Base-by-base conservation (phyloP, 2,797 vertebrate genomes). In the Loriculus beryllinus region DNA sequence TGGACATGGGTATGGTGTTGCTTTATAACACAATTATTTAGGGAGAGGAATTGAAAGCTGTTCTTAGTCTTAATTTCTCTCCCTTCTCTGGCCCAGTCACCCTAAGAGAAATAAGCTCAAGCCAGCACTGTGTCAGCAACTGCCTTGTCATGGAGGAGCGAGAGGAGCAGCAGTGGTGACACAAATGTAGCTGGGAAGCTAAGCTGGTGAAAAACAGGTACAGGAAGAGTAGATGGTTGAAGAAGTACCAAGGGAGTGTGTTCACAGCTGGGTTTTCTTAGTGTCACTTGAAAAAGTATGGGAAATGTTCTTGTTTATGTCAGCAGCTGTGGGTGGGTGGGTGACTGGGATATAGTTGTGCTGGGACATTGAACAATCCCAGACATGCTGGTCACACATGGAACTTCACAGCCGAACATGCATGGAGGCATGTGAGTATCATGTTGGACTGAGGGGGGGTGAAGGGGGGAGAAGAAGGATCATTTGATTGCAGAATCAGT, bases 401-500 rank as follows among this genome's bases (percentile, higher is more conserved):
- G 54, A 65, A 33, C 48, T 79, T 80, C 19, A 22, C 48, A 85
- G 54, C 33, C 82, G 29, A 42, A 45, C 4, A 0, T 13, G 6
- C 1, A 3, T 4, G 10, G n/a, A 54, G 25, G 5, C 6, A 4
- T 13, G 14, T 59, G 60, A 62, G 25, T 33, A 29, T 59, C 2
- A 0, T 1, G 2, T 42, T 54, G 47, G 26, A 35, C 31, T 65
- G 17, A 10, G 37, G 8, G 37, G 37, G 11, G 8, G 37, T 37
- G 56, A 33, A 2, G 1, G 3, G 18, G 4, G 19, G 21, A 6
- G 10, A 5, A 7, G 33, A 72, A 29, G 42, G 15, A 62, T 62
- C 0, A 0, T 12, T 33, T 83, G 23, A 31, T 14, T 1, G 0
- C 2, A 3, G 13, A 17, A 0, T 4, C 14, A 43, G 42, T 48